Evolutionary conservation across 2,797 vertebrate genomes (phyloP), one percentile per base, ranked within the genome.

Genomic region (Cryptoprocta ferox): DNA sequence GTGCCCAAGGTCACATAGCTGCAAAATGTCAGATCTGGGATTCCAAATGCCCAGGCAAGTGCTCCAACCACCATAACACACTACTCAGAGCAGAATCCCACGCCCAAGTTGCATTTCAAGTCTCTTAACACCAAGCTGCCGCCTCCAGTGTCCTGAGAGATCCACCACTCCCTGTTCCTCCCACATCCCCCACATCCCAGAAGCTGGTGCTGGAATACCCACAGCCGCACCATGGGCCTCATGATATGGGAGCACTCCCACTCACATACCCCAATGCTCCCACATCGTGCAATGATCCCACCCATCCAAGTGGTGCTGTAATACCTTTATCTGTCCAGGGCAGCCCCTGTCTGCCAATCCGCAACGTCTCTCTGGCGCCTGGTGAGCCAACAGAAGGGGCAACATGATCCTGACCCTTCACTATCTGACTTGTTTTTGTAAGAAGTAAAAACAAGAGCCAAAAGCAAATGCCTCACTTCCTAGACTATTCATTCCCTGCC

Each of bases 371-470:
- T 70, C 91, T 28, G 97, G 93, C 53, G 35, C 97, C 96, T 70
- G 61, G 73, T 68, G 78, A 96, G 45, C 85, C 80, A 90, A 66
- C 86, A 88, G 81, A 42, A 95, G 71, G 61, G 80, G 81, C n/a
- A 21, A 37, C 15, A 26, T 39, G 92, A 92, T 82, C 83, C 79
- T 73, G 96, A 95, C 88, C 78, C 79, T 94, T 86, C 11, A 1
- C 87, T 97, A 86, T 97, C 95, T 83, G 84, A 86, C 94, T 95
- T 97, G 96, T 97, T 97, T 98, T 96, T 91, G 32, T 95, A 83
- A 76, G 89, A 97, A 96, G 79, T 65, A 48, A 94, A 85, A 93
- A 84, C 73, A 79, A 96, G 83, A 93, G 83, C 89, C 83, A 92
- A 95, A 96, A 97, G 83, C 71, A 95, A 96, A 96, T 97, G 97